Conservation (phyloP, 2,113 vertebrate species). For the Pelodiscus sinensis region DNA sequence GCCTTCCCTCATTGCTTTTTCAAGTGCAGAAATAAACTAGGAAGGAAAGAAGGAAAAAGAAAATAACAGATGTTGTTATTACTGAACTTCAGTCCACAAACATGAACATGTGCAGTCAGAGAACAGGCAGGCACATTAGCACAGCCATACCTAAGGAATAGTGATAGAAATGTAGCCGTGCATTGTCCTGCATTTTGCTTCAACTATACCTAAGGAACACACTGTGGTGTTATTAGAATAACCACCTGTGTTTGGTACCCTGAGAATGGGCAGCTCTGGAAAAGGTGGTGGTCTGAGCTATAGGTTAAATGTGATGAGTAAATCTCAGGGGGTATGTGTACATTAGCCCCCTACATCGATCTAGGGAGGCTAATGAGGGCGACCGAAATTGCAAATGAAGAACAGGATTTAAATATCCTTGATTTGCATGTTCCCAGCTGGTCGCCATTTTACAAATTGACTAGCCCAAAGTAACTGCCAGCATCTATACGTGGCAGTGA, state of each 20-base stretch:
- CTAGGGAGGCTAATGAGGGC: too few species aligned
- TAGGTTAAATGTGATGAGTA: neutral
- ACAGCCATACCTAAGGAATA: neutral
- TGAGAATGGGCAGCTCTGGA: neutral
- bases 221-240: fast-evolving
- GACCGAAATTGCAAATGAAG: too few species aligned
- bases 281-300: neutral
- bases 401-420: too few species aligned
- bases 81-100: neutral
- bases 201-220: neutral
- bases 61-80: neutral
- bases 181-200: too few species aligned
- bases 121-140: neutral
- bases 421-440: too few species aligned
- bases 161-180: too few species aligned
- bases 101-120: fast-evolving
- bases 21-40: constrained; percentile 79
- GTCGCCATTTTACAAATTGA: too few species aligned
- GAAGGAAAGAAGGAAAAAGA: constrained; percentile 38
- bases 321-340: too few species aligned
- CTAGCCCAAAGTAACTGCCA: too few species aligned
- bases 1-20: constrained; percentile 60
- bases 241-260: neutral
- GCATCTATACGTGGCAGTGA: too few species aligned
- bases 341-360: too few species aligned